Evolutionary conservation across 1,140 invertebrate genomes (phyloP).

Genomic region (Trypoxylus dichotomus): DNA sequence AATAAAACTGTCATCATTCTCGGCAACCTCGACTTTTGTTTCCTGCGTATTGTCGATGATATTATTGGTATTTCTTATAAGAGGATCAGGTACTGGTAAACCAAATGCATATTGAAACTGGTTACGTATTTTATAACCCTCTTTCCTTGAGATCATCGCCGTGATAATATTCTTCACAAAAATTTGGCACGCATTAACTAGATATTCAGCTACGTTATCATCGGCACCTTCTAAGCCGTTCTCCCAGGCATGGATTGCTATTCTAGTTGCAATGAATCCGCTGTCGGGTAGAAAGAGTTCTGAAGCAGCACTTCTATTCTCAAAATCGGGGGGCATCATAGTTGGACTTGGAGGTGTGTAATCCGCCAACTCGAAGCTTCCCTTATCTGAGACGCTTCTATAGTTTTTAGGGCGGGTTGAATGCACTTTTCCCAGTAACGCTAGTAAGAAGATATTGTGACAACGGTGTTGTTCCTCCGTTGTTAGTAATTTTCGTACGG

Average conservation of each 20-base stretch:
- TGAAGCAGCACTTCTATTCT: conserved; percentile 43
- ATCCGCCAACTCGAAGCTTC: conserved; percentile 33
- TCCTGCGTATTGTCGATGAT: conserved; percentile 45
- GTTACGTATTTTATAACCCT: conserved; percentile 58
- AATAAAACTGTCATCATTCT: conserved; percentile 45
- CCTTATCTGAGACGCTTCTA: conserved; percentile 37
- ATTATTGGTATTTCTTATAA: conserved; percentile 56
- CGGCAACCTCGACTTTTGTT: conserved; percentile 41
- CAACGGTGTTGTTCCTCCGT: conserved; percentile 47
- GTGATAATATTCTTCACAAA: conserved; percentile 61
- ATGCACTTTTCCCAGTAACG: conserved; percentile 40
- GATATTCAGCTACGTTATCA: conserved; percentile 44
- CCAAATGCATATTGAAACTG: conserved; percentile 59
- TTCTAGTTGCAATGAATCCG: conserved; percentile 44
- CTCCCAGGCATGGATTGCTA: conserved; percentile 48
- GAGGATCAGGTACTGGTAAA: conserved; percentile 58
- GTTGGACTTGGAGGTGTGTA: conserved; percentile 42
- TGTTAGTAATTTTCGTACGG: conserved; percentile 42
- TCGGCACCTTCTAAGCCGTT: conserved; percentile 47
- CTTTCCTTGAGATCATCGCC: conserved; percentile 56
- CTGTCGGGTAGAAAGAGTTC: conserved; percentile 49
- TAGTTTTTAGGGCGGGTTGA: conserved; percentile 36
- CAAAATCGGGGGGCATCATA: conserved; percentile 40
- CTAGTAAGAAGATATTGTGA: conserved; percentile 48
- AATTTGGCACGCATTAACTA: conserved; percentile 46